Percentiles rank a stretch among this genome's conserved stretches.
These are phyloP conservation scores for Drosophila lacteicornis DNA, from an alignment of 1,140 invertebrate species.

Conservation along the genomic window DNA sequence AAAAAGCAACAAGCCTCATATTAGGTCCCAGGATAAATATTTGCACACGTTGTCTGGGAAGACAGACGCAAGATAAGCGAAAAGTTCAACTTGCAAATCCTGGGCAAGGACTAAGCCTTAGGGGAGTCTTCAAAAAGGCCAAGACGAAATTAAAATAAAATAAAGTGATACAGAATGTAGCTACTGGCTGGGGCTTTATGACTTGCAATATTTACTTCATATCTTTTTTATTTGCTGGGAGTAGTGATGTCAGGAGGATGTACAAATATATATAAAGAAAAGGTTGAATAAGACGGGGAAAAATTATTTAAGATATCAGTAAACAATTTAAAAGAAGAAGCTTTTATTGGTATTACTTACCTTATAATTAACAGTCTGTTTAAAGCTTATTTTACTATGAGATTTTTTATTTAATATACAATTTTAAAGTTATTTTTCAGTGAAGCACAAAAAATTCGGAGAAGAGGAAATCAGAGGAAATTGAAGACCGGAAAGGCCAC, in stretches of 20 bases:
- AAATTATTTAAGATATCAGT: background rate
- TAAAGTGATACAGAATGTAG: constrained; percentile 16
- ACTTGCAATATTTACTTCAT: constrained; percentile 40
- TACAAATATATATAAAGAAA: background rate
- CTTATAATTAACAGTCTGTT: too few species aligned
- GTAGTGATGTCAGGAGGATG: constrained; percentile 2
- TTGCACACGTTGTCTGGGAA: constrained; percentile 60
- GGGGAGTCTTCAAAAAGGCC: constrained; percentile 37
- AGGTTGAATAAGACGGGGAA: background rate
- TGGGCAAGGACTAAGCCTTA: constrained; percentile 22
- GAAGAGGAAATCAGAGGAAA: constrained; percentile 14
- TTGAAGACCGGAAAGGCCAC: constrained; percentile 63
- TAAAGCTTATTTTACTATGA: too few species aligned
- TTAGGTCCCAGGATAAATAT: constrained; percentile 73
- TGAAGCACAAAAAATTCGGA: constrained; percentile 26
- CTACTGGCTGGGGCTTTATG: constrained; percentile 25
- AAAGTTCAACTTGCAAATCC: constrained; percentile 63
- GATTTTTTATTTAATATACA: background rate
- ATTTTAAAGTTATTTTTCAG: background rate
- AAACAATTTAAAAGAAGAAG: background rate
- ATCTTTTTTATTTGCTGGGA: constrained; percentile 48
- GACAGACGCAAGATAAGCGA: constrained; percentile 63
- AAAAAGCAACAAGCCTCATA: constrained; percentile 41
- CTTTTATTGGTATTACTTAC: background rate
- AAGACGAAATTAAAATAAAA: constrained; percentile 60